phyloP scores from a whole-genome alignment of 1,140 invertebrate genomes.

The Bradysia coprophila region DNA sequence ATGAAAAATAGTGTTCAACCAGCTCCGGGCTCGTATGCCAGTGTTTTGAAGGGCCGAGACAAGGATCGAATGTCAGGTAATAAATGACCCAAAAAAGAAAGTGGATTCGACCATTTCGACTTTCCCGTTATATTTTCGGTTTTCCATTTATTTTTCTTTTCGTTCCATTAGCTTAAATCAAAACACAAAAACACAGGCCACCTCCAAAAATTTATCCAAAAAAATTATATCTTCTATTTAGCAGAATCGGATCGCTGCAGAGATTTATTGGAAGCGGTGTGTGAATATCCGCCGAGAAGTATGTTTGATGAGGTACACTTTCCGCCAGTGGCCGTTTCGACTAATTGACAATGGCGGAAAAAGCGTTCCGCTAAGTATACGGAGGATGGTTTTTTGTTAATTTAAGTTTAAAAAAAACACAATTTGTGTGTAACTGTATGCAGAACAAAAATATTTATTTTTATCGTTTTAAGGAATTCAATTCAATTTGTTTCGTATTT shows the following conservation, averaged over 20 bases:
- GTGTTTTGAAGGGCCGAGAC: conserved; percentile 17
- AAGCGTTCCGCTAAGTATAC: no score
- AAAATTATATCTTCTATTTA: neutral
- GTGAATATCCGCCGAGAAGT: conserved; percentile 18
- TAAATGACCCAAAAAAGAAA: neutral
- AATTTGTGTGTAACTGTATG: no score
- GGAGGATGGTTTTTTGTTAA: no score
- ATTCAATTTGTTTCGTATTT: no score
- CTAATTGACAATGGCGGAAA: neutral
- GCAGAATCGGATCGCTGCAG: conserved; percentile 21
- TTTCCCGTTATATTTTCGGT: neutral
- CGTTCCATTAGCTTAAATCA: neutral
- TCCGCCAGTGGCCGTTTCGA: conserved; percentile 18
- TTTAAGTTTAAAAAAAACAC: no score
- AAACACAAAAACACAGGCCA: neutral
- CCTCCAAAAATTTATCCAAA: neutral
- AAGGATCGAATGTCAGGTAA: conserved; percentile 7
- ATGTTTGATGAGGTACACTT: conserved; percentile 21
- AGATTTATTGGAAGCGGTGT: conserved; percentile 20
- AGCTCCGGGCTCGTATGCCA: conserved; percentile 11
- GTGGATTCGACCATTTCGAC: neutral
- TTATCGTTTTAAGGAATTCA: no score
- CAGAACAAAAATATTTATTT: no score
- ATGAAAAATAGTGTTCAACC: neutral
- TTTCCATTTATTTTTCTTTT: neutral